These are phyloP conservation scores for Uropsilus gracilis DNA, from an alignment of 2,113 vertebrate genomes.

Conservation along the genomic window DNA sequence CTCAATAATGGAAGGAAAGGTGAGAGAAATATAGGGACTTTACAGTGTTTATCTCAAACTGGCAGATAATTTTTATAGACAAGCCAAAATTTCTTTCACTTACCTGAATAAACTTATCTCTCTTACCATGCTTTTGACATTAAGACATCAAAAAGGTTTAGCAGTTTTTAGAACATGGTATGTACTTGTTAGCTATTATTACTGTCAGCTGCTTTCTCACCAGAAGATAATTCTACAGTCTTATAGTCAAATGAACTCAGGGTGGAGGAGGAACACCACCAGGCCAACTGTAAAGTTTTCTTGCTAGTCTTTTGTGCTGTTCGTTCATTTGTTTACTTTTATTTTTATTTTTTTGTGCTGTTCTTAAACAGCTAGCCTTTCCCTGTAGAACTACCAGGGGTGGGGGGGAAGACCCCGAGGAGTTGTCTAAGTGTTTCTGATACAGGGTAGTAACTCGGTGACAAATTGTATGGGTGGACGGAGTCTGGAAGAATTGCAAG, in stretches of 20 bases:
- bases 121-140: neutral
- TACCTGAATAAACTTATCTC: neutral
- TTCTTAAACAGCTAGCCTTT: neutral
- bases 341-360: neutral
- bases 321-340: neutral
- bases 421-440: neutral
- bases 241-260: neutral
- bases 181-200: neutral
- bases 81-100: neutral
- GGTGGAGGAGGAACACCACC: neutral
- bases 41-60: conserved; percentile 17
- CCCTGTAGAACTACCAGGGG: neutral
- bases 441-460: too few species aligned
- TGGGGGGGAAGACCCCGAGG: neutral
- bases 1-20: neutral
- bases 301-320: too few species aligned
- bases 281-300: neutral
- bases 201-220: neutral
- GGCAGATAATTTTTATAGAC: neutral
- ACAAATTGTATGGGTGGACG: too few species aligned
- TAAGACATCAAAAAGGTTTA: neutral
- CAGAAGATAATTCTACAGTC: neutral
- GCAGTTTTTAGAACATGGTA: neutral
- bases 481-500: too few species aligned
- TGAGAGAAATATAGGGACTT: neutral